Evolutionary conservation across 1,140 invertebrate genomes (phyloP), one percentile per base, ranked within the genome.

Genomic region (Spodoptera litura): DNA sequence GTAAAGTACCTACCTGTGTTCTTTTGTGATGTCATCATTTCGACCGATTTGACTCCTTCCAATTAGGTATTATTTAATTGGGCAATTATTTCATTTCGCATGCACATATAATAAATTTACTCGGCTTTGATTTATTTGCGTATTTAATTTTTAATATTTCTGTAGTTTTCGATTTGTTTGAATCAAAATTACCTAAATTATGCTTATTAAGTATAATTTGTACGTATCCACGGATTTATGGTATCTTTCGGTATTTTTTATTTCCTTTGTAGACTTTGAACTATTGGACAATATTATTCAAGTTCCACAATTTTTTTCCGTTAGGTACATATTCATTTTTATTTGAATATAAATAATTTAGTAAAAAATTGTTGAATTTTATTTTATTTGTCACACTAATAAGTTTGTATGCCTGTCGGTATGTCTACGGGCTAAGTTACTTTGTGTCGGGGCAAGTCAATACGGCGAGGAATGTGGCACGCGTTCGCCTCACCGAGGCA

Each of bases 361-460:
- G 20, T 20, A 20, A 20, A 20, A 20, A 20, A 0, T 0, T 20
- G 20, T 20, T 20, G 20, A 20, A 20, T 38, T 38, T 38, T 5
- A 4, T 38, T 38, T 38, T 8, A 44, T 6, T 44, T 44, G 38
- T 44, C 61, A 58, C 64, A 73, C 72, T 62, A 72, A 4, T 15
- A 64, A 62, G n/a, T 35, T 58, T 13, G 55, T 58, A 74, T 73
- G 80, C 72, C 80, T 83, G 56, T 79, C 84, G 44, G 70, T 86
- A 85, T 80, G 12, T 25, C n/a, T 31, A 35, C 53, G 27, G 56
- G 52, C 78, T 31, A 79, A 80, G 83, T 87, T 83, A 88, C 85
- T 85, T 85, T 86, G 89, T 88, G 84, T 75, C 82, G 80, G 78
- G 81, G 66, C 81, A 81, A 93, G 91, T 93, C 90, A 93, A 93